phyloP scores from a whole-genome alignment of 2,888 invertebrate genomes.

The Drosophila kanekoi region DNA sequence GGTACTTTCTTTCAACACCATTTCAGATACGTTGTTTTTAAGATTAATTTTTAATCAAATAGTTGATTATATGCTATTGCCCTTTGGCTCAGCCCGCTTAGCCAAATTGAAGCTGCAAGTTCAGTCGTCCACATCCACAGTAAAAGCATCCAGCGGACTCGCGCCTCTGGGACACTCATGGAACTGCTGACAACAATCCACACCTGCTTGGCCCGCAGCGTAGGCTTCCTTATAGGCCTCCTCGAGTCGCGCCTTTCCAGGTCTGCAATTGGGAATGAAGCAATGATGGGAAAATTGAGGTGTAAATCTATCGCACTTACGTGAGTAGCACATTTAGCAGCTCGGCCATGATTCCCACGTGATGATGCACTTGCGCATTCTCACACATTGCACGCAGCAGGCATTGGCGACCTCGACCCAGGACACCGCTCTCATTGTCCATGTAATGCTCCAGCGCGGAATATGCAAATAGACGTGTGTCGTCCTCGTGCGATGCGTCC shows the following conservation, averaged over 20 bases:
- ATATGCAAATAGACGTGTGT: constrained; percentile 79
- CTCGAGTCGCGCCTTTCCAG: constrained; percentile 85
- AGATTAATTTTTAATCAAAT: too few relatives aligned
- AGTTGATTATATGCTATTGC: too few relatives aligned
- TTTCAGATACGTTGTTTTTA: too few relatives aligned
- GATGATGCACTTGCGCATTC: constrained; percentile 82
- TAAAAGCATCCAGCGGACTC: constrained; percentile 85
- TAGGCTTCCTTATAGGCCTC: constrained; percentile 87
- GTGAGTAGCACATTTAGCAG: constrained; percentile 53
- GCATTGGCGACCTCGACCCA: constrained; percentile 73
- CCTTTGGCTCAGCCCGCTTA: constrained; percentile 38
- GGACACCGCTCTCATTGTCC: constrained; percentile 48
- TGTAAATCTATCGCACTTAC: constrained; percentile 36
- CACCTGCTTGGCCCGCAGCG: constrained; percentile 67
- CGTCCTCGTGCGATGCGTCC: constrained; percentile 69
- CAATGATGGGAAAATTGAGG: neutral
- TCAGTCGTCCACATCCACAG: constrained; percentile 53
- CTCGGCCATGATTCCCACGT: constrained; percentile 78
- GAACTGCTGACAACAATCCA: constrained; percentile 87
- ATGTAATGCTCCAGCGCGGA: constrained; percentile 78
- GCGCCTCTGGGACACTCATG: constrained; percentile 87
- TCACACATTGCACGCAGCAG: constrained; percentile 83
- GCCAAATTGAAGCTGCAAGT: constrained; percentile 77
- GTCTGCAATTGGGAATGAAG: constrained; percentile 43
- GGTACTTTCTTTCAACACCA: too few relatives aligned